Conservation (phyloP, 1,140 invertebrate species). For the Drosophila kepulauana region DNA sequence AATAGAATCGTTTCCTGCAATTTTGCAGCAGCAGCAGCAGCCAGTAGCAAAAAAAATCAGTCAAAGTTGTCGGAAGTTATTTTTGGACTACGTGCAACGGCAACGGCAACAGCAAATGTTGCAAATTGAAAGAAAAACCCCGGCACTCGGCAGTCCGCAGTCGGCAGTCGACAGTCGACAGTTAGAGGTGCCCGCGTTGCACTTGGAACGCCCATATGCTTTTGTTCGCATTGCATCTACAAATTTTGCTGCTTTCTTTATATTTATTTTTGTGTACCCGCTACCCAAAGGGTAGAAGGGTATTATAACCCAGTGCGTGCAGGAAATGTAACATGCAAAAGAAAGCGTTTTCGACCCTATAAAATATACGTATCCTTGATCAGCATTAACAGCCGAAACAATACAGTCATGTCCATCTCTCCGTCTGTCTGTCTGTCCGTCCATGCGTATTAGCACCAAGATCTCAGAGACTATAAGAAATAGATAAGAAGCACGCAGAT, state of each 20-base stretch:
- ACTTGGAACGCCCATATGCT: slow-evolving; percentile 62
- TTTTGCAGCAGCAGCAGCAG: slow-evolving; percentile 32
- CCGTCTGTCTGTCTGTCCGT: no score
- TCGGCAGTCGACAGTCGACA: slow-evolving; percentile 10
- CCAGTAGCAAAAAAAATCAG: slow-evolving; percentile 58
- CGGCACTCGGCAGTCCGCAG: slow-evolving; percentile 32
- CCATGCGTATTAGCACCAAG: no score
- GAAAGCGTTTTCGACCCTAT: no score
- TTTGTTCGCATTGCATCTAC: slow-evolving; percentile 45
- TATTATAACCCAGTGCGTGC: no score
- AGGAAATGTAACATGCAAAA: no score
- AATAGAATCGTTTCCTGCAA: slow-evolving; percentile 77
- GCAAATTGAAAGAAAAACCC: slow-evolving; percentile 79
- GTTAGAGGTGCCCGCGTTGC: slow-evolving; percentile 15
- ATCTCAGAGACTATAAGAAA: no score
- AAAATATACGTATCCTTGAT: no score
- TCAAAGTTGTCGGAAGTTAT: slow-evolving; percentile 71
- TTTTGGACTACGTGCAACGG: slow-evolving; percentile 76
- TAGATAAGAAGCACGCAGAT: no score
- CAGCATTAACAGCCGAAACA: no score
- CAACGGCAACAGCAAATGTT: slow-evolving; percentile 69
- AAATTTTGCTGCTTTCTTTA: slow-evolving; percentile 27
- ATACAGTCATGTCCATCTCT: no score
- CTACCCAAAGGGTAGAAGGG: no score
- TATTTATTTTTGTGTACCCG: slow-evolving; percentile 10